Evolutionary conservation across 2,797 vertebrate genomes (phyloP).

Genomic region (Paramormyrops hopkinsi): DNA sequence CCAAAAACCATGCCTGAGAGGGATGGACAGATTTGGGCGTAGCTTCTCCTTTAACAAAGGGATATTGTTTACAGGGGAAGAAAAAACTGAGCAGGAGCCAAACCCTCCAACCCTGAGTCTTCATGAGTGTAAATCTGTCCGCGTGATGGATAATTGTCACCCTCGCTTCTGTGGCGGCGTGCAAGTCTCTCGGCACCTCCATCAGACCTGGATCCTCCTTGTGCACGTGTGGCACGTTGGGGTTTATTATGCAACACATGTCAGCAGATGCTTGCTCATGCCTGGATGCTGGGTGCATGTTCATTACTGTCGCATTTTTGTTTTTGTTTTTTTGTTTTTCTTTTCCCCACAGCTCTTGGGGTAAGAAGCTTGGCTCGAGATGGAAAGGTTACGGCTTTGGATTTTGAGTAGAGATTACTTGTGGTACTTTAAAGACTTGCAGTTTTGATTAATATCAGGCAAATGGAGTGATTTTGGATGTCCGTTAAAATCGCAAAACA

Average conservation of each 20-base stretch:
- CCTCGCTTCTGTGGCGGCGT: neutral
- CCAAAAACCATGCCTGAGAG: neutral
- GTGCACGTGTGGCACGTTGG: neutral
- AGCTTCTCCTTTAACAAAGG: neutral
- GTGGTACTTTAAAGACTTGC: neutral
- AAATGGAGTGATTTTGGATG: neutral
- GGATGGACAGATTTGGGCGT: neutral
- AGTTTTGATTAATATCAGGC: neutral
- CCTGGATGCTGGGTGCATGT: constrained; percentile 14
- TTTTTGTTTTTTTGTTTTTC: constrained; percentile 36
- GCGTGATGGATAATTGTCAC: constrained; percentile 3
- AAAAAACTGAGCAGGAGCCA: neutral
- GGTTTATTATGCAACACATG: constrained; percentile 22
- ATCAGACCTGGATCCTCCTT: constrained; percentile 19
- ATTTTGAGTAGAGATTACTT: neutral
- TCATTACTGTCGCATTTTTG: constrained; percentile 36
- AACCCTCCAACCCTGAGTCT: neutral
- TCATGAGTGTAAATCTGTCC: neutral
- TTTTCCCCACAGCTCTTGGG: constrained; percentile 36
- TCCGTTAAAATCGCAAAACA: neutral
- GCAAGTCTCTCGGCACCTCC: constrained; percentile 41
- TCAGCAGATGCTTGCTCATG: neutral
- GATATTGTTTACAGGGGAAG: neutral
- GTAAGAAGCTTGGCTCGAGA: neutral
- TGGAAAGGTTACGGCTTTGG: neutral